Evolutionary conservation across 2,888 invertebrate genomes (phyloP).

Genomic region (Cosmia trapezina): DNA sequence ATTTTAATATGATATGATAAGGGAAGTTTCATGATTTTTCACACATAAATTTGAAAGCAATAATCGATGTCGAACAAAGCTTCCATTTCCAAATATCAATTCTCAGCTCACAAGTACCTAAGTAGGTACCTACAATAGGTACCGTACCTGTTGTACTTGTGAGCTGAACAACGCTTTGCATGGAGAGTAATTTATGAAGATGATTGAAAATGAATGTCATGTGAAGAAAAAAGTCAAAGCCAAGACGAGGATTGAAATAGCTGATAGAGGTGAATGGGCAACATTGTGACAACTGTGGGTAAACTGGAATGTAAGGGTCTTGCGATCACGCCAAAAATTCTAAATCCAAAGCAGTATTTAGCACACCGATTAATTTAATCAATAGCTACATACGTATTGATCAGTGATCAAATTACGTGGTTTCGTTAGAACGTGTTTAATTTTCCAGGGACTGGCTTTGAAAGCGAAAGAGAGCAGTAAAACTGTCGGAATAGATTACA

Average conservation of each 20-base stretch:
- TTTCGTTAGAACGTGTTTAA: neutral
- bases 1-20: neutral
- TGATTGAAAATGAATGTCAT: neutral
- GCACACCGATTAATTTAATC: neutral
- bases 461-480: slow-evolving; percentile 82
- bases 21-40: neutral
- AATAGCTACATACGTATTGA: neutral
- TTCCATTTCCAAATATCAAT: no score
- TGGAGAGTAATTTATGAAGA: neutral
- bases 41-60: neutral
- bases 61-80: neutral
- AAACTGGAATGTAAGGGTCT: neutral
- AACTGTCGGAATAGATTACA: slow-evolving; percentile 84
- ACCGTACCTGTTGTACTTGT: neutral
- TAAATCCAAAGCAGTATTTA: neutral
- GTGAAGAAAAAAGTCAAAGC: neutral
- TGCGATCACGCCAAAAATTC: neutral
- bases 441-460: slow-evolving; percentile 82
- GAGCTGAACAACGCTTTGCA: neutral
- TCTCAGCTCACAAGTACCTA: no score
- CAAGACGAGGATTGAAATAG: neutral
- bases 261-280: neutral
- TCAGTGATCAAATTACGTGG: neutral
- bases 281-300: no score
- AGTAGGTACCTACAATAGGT: no score